These are phyloP conservation scores for Calameuta filiformis DNA, from an alignment of 2,888 invertebrate species.

Conservation along the genomic window DNA sequence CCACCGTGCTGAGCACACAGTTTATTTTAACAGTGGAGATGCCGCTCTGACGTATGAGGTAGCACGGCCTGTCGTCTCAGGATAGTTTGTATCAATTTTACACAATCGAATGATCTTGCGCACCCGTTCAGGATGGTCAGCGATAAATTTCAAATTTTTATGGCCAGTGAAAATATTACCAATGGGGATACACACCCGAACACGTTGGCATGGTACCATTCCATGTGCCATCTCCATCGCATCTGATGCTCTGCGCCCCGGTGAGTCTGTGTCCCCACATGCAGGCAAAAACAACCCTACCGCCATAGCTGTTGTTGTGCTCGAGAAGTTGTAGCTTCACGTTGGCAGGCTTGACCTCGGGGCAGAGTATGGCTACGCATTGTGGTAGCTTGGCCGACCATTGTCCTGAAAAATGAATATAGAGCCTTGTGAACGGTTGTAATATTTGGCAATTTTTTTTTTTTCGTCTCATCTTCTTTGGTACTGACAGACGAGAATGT, in stretches of 20 bases:
- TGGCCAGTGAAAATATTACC: not conserved
- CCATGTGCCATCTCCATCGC: conserved; percentile 84
- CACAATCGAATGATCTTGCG: not conserved
- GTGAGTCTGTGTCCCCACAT: conserved; percentile 84
- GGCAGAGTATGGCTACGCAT: conserved; percentile 84
- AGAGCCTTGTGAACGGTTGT: not conserved
- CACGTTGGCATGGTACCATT: conserved; percentile 82
- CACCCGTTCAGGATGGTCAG: not conserved
- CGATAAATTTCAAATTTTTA: not conserved
- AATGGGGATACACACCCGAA: conserved; percentile 71
- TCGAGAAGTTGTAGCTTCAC: conserved; percentile 81
- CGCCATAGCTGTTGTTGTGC: conserved; percentile 84
- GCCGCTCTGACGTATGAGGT: not conserved
- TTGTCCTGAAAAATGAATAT: conserved; percentile 69
- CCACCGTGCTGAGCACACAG: not conserved
- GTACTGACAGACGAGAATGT: not conserved
- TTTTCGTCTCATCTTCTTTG: not conserved
- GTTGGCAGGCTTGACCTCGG: conserved; percentile 75
- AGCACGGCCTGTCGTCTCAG: too few relatives aligned
- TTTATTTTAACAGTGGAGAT: not conserved
- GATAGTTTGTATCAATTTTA: too few relatives aligned
- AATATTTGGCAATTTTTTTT: not conserved
- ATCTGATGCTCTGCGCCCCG: conserved; percentile 83
- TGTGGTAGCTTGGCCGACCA: conserved; percentile 82
- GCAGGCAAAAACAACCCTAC: conserved; percentile 84